A percentile compares a stretch with the other conserved stretches of the same genome.
phyloP scores from a whole-genome alignment of 2,113 vertebrate genomes.

The Menura novaehollandiae region DNA sequence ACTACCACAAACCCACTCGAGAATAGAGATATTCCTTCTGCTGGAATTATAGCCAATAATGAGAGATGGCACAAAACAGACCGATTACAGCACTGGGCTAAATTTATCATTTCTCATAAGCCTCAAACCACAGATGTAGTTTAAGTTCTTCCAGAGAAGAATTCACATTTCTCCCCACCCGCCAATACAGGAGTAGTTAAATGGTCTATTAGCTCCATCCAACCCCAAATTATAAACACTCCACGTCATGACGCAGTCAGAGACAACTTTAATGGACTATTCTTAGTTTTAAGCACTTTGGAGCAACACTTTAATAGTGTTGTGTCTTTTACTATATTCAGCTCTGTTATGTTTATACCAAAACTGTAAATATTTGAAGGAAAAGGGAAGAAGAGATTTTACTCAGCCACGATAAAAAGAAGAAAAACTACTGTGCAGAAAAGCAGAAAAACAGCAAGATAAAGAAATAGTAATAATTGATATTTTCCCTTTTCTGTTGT shows the following conservation, averaged over 20 bases:
- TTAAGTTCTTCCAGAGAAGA: constrained; percentile 36
- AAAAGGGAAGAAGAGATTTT: not conserved
- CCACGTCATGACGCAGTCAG: not conserved
- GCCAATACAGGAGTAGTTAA: not conserved
- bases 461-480: not conserved
- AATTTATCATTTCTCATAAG: constrained; percentile 26
- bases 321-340: not conserved
- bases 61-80: constrained; percentile 13
- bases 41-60: not conserved
- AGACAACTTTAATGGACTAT: not conserved
- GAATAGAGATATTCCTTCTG: constrained; percentile 8
- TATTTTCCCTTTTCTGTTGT: not conserved
- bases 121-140: constrained; percentile 47
- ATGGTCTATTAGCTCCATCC: constrained; percentile 3
- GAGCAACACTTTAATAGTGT: not conserved
- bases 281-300: not conserved
- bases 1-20: not conserved
- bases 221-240: not conserved
- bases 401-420: not conserved
- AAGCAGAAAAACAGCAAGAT: not conserved
- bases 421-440: not conserved
- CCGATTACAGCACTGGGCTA: constrained; percentile 21
- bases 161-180: not conserved
- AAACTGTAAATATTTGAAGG: not conserved
- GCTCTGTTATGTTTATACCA: not conserved